Evolutionary conservation across 2,888 invertebrate genomes (phyloP), one percentile per base, ranked within the genome.

Genomic region (Augochlorella aurata): DNA sequence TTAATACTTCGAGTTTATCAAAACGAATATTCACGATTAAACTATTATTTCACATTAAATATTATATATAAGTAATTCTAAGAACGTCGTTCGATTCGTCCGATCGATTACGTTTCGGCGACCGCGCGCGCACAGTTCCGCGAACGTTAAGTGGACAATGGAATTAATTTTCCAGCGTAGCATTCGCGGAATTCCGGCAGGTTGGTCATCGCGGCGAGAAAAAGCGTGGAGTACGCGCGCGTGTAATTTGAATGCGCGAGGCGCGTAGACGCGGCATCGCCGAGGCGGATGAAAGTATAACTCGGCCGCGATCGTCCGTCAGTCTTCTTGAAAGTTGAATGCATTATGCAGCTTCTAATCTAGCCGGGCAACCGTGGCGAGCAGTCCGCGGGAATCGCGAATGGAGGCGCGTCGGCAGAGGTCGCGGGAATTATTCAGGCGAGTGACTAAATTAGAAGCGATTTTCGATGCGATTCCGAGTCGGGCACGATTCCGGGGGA

Each of bases 241-340:
- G 52, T 50, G 45, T 70, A 77, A 77, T 79, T 70, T 77, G 44
- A 77, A 79, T 79, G 75, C 75, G 69, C 78, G 67, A 77, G 67
- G 29, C n/a, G 14, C n/a, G 16, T 21, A 24, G 44, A 61, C 14
- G 12, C 45, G 45, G 45, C 1, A 70, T 45, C 38, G 29, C 50
- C 58, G 58, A 21, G 61, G 12, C 24, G 58, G 45, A 79, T 79
- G 69, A 79, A 79, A 72, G 50, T 68, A 38, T 80, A 68, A 78
- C 45, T 52, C 14, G 52, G 7, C 38, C 61, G n/a, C 50, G 71
- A 45, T 69, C 50, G 18, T 69, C 52, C 69, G 58, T 68, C 44
- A 45, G 50, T 50, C 58, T 50, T 52, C 47, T 61, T 21, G 21
- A 65, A 77, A 58, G 44, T 50, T n/a, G 21, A 68, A 72, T 71